Evolutionary conservation across 2,797 vertebrate species (phyloP).

Genomic region (Rhodeus uyekii): DNA sequence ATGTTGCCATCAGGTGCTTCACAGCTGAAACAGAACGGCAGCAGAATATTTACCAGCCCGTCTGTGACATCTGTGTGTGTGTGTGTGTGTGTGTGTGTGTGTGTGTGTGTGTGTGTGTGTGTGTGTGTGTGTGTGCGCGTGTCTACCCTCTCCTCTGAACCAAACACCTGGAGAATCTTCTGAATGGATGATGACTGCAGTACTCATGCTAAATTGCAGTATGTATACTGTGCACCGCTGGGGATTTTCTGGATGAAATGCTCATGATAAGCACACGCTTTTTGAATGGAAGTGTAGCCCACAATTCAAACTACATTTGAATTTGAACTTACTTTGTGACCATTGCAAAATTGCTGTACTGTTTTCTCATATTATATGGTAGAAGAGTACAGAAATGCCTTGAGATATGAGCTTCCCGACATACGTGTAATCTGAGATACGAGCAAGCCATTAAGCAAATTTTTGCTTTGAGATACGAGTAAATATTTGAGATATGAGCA

Average conservation of each 20-base stretch:
- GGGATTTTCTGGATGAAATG: background rate
- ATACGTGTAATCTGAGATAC: too few species aligned
- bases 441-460: too few species aligned
- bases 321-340: background rate
- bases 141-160: background rate
- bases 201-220: background rate
- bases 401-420: too few species aligned
- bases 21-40: slow-evolving; percentile 45
- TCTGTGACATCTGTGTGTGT: slow-evolving; percentile 45
- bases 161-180: slow-evolving; percentile 27
- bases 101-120: background rate
- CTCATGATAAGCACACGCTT: background rate
- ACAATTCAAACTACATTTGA: background rate
- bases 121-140: background rate
- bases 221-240: background rate
- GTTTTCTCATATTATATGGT: background rate
- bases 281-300: background rate
- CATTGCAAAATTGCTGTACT: background rate
- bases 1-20: slow-evolving; percentile 50
- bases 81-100: background rate
- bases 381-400: too few species aligned
- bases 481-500: too few species aligned
- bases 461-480: too few species aligned
- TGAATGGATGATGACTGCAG: slow-evolving; percentile 21
- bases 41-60: slow-evolving; percentile 46